phyloP scores from a whole-genome alignment of 2,888 invertebrate species.

The Mythimna lalbum region DNA sequence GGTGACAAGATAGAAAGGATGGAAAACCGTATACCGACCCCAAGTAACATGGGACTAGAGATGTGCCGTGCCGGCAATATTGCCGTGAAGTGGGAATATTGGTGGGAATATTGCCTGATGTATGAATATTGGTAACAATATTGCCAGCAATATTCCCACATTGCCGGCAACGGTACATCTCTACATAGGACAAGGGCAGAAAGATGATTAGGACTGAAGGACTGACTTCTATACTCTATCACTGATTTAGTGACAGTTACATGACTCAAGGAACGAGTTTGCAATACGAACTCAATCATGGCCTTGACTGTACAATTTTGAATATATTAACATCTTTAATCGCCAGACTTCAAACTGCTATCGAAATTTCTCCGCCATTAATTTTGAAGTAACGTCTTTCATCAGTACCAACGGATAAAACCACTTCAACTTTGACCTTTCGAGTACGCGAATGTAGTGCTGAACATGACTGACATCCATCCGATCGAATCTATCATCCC shows the following conservation, averaged over 20 bases:
- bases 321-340: constrained; percentile 3
- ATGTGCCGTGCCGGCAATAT: no score
- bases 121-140: no score
- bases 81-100: no score
- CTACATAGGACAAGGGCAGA: no score
- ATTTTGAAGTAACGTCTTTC: background rate
- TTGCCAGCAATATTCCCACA: no score
- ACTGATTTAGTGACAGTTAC: background rate
- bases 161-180: no score
- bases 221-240: background rate
- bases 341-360: no score
- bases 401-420: constrained; percentile 7
- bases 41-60: no score
- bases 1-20: no score
- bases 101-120: no score
- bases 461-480: constrained; percentile 59
- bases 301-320: constrained; percentile 3
- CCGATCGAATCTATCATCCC: constrained; percentile 54
- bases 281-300: background rate
- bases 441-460: constrained; percentile 31
- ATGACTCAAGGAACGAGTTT: background rate
- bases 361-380: constrained; percentile 9
- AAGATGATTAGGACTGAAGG: background rate
- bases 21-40: no score
- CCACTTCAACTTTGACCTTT: constrained; percentile 43